Evolutionary conservation across 2,113 vertebrate genomes (phyloP).

Genomic region (Brachyhypopomus gauderio): DNA sequence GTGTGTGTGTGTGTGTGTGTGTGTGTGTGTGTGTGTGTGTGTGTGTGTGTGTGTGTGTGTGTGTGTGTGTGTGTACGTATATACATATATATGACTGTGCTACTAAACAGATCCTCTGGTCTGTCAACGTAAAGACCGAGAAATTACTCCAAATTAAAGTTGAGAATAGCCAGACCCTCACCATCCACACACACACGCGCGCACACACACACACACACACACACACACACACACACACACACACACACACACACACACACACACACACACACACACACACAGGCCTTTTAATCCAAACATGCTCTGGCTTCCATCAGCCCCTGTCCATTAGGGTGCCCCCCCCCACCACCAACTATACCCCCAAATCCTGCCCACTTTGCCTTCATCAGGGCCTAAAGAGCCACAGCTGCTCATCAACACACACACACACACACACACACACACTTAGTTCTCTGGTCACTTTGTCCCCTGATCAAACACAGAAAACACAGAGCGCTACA

Average conservation of each 20-base stretch:
- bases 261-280: slow-evolving; percentile 16
- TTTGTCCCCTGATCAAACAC: neutral
- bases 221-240: slow-evolving; percentile 25
- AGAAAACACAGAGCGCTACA: neutral
- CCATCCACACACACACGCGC: neutral
- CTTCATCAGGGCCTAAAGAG: slow-evolving; percentile 49
- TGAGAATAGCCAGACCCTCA: slow-evolving; percentile 40
- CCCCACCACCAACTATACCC: slow-evolving; percentile 37
- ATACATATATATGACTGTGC: slow-evolving; percentile 60
- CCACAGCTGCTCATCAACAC: slow-evolving; percentile 49
- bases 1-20: too few relatives aligned
- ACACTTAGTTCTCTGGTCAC: slow-evolving; percentile 22
- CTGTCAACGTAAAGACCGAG: slow-evolving; percentile 44
- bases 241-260: slow-evolving; percentile 26
- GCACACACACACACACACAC: slow-evolving; percentile 17
- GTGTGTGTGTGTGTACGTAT: too few relatives aligned
- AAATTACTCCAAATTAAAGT: slow-evolving; percentile 56
- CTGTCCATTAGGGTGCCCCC: slow-evolving; percentile 60
- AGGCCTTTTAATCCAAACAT: slow-evolving; percentile 58
- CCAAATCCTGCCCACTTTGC: slow-evolving; percentile 59
- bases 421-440: slow-evolving; percentile 1
- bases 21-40: slow-evolving; percentile 38
- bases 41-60: too few relatives aligned
- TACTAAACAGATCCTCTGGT: slow-evolving; percentile 63
- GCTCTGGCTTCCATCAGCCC: slow-evolving; percentile 56